Conservation (phyloP, 2,797 vertebrate genomes). For the Oreortyx pictus region DNA sequence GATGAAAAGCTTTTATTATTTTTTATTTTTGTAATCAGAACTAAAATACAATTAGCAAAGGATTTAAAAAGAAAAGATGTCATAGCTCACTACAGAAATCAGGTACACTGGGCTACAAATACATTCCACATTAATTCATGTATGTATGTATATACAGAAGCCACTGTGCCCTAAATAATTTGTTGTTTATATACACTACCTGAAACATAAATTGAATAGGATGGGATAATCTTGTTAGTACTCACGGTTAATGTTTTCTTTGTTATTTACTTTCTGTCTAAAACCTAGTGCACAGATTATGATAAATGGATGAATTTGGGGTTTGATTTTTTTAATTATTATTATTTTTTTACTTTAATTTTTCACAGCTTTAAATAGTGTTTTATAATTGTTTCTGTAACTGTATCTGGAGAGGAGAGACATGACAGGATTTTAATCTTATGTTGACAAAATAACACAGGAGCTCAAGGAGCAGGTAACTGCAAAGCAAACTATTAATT, state of each 20-base stretch:
- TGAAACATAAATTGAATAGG: background rate
- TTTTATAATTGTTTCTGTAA: conserved; percentile 9
- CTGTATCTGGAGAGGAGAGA: background rate
- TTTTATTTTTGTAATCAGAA: background rate
- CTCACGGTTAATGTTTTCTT: background rate
- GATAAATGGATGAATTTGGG: background rate
- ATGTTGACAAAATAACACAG: conserved; percentile 35
- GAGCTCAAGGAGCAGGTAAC: conserved; percentile 28
- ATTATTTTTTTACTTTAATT: background rate
- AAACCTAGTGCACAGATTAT: background rate
- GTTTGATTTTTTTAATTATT: background rate
- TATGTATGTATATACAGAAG: background rate
- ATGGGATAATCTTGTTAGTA: background rate
- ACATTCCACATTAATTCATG: background rate
- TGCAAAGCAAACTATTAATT: conserved; percentile 65
- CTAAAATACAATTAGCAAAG: background rate
- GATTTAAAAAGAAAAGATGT: background rate
- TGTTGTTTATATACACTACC: background rate
- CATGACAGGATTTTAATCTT: conserved; percentile 5
- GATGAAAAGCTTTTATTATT: background rate
- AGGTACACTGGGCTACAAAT: background rate
- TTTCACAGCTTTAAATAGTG: background rate
- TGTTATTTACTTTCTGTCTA: conserved; percentile 1
- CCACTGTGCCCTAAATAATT: background rate
- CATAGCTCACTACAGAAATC: background rate